Conservation (phyloP, 2,888 invertebrate species). For the Ecliptopera silaceata region DNA sequence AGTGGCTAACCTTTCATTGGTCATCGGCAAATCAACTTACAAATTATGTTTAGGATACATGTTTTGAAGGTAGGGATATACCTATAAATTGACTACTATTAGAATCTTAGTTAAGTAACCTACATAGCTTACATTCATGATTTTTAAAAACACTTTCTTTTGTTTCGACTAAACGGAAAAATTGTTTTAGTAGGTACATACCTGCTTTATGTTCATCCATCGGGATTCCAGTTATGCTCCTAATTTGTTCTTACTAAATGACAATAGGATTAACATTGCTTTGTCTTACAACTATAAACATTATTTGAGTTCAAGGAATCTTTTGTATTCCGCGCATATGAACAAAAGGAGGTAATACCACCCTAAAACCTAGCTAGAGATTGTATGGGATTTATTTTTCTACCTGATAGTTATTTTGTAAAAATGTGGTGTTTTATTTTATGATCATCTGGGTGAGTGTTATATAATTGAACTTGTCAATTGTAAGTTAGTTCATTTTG, state of each 20-base stretch:
- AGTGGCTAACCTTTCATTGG: too few relatives aligned
- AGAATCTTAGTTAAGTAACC: too few relatives aligned
- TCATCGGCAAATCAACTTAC: too few relatives aligned
- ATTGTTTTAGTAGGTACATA: too few relatives aligned
- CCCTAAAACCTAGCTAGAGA: slow-evolving; percentile 20
- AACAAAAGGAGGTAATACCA: slow-evolving; percentile 22
- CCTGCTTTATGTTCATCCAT: neutral
- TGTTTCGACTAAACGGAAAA: too few relatives aligned
- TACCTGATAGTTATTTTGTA: slow-evolving; percentile 39
- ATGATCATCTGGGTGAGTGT: slow-evolving; percentile 34
- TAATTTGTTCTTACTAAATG: slow-evolving; percentile 31
- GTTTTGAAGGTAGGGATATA: too few relatives aligned
- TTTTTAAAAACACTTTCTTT: too few relatives aligned
- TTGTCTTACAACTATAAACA: slow-evolving; percentile 8
- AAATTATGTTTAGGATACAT: too few relatives aligned
- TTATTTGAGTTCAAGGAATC: slow-evolving; percentile 22
- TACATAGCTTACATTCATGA: too few relatives aligned
- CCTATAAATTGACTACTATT: too few relatives aligned
- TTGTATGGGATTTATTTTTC: slow-evolving; percentile 41
- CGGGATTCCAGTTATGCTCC: slow-evolving; percentile 10
- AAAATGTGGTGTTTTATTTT: slow-evolving; percentile 46
- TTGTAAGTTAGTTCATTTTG: slow-evolving; percentile 34
- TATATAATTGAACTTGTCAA: slow-evolving; percentile 32
- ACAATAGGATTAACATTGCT: slow-evolving; percentile 25
- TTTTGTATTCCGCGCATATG: neutral